Percentiles rank a stretch among this genome's conserved stretches.
Conservation (phyloP, 2,113 vertebrate genomes). For the Isichthys henryi region DNA sequence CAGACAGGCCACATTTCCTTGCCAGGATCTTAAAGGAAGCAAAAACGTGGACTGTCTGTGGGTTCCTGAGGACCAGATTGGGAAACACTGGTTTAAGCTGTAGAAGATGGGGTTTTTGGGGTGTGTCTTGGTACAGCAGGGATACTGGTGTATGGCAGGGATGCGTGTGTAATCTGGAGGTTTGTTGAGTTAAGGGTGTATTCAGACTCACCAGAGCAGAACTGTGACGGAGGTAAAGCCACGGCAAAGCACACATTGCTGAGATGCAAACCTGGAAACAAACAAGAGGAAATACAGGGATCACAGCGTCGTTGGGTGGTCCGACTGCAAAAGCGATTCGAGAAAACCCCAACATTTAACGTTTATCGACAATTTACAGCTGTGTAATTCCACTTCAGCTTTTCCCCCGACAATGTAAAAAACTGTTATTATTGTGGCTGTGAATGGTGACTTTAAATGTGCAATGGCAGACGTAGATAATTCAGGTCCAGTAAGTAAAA, state of each 20-base stretch:
- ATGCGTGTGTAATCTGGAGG: background rate
- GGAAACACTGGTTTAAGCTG: background rate
- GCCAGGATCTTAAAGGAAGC: background rate
- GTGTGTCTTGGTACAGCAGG: background rate
- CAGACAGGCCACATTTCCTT: background rate
- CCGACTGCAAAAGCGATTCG: background rate
- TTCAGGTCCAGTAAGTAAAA: background rate
- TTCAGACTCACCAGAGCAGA: background rate
- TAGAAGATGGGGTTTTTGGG: background rate
- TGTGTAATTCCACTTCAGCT: background rate
- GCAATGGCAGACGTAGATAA: background rate
- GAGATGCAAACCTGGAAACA: background rate
- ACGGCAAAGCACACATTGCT: background rate
- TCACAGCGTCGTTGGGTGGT: background rate
- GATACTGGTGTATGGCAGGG: background rate
- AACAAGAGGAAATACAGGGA: background rate
- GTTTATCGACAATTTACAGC: background rate
- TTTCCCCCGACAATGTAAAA: background rate
- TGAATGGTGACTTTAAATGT: background rate
- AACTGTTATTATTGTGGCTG: background rate
- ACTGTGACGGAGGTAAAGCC: background rate
- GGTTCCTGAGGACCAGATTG: background rate
- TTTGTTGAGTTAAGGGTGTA: conserved; percentile 10
- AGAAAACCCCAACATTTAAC: background rate
- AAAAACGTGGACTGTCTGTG: background rate